Evolutionary conservation across 2,113 vertebrate species (phyloP), one percentile per base, ranked within the genome.

Genomic region (Cyprinus carpio): DNA sequence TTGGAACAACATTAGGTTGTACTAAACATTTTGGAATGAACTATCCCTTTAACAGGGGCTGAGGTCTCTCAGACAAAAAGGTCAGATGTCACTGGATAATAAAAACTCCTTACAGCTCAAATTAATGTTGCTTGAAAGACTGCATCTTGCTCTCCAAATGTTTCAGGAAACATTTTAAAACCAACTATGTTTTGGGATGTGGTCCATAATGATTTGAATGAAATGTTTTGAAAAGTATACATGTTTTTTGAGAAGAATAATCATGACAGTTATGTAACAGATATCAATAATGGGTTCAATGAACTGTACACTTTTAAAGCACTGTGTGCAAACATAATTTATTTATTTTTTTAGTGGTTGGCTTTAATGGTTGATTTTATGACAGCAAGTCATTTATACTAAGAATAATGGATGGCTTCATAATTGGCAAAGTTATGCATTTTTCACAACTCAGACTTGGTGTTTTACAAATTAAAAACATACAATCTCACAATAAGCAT

Each of bases 251-350:
- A 46, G n/a, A 27, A 12, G 40, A 40, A 46, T 75, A 49, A 49
- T 49, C 40, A 75, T 74, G n/a, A 75, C 6, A 49, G 40, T 75
- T 49, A 27, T 75, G n/a, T 49, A 75, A 46, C n/a, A 46, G 37
- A 74, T 46, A 43, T 75, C 40, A 46, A 49, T 75, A 75, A 27
- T 75, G 72, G 72, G 40, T 16, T 75, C n/a, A 49, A 13, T 49
- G 40, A 49, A 75, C 40, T 74, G 67, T 67, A 56, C 10, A 27
- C 83, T 65, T 76, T 62, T 34, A 75, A 49, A 84, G 25, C 71
- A 62, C 60, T 69, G 15, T 43, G 64, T 85, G 56, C 78, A 71
- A 85, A 79, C 75, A 79, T 78, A 4, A 78, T 62, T 72, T 6
- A n/a, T 84, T 37, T 81, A 31, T 84, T 51, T 81, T 46, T 5